Base-by-base conservation (phyloP, 2,797 vertebrate species). In the Hydrocynus forskahlii region DNA sequence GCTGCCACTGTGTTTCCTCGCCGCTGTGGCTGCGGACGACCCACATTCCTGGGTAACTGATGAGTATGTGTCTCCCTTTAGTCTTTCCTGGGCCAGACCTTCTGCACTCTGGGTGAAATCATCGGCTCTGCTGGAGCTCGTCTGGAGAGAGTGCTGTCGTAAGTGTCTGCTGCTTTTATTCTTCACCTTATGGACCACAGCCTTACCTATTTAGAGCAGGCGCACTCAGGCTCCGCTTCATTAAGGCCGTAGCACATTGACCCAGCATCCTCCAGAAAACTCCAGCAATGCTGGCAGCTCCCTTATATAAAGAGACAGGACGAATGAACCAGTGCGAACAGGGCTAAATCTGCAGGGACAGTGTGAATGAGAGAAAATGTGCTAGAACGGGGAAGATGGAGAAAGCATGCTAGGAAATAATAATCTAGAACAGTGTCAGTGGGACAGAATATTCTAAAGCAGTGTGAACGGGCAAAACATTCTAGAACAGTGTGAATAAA, bases 11-110 rank as follows among this genome's bases (percentile, higher is more conserved):
- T 67, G 64, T 63, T 78, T 82, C 68, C 81, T 55, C 54, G 35
- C 43, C 70, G 29, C 4, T 13, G 16, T 14, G 35, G 7, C 21
- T 75, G 25, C 25, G 23, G 21, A 67, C 52, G 81, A 78, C 81
- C 83, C 81, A 74, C 74, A 74, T 78, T 75, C 29, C 21, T 45
- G 5, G 38, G 35, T 80, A 68, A 83, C 75, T 76, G 67, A 81
- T 79, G 54, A 73, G 59, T 85, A 45, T 35, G 72, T 83, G 64
- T 85, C 77, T 79, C 29, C 35, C 50, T 3, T 48, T 78, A 99
- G 98, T 97, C 97, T 88, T 99, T 99, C 90, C 94, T 99, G 85
- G 98, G 97, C 76, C 98, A 99, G 92, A 95, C 95, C 0, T 98
- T 97, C 54, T 96, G 97, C 87, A 97, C 98, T 0, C 94, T 99